A percentile compares a stretch with the other conserved stretches of the same genome.
These are phyloP conservation scores for Clunio marinus DNA, from an alignment of 2,888 invertebrate species.

Conservation along the genomic window DNA sequence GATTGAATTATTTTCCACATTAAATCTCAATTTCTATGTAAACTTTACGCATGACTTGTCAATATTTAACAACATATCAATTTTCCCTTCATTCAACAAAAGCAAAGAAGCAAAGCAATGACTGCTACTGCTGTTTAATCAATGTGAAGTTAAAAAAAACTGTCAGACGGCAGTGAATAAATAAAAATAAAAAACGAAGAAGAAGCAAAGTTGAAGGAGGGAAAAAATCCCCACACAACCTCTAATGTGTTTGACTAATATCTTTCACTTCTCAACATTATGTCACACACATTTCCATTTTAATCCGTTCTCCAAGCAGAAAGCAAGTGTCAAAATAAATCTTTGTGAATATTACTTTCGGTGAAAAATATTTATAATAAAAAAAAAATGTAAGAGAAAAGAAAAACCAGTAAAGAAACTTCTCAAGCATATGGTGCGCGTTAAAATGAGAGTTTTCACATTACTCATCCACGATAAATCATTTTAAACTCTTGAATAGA, in stretches of 20 bases:
- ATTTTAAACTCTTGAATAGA: conserved; percentile 12
- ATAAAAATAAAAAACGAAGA: too few species aligned
- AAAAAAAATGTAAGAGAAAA: too few species aligned
- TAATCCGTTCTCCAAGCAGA: background rate
- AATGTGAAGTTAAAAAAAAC: background rate
- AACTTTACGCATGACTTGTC: conserved; percentile 27
- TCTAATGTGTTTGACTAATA: conserved; percentile 22
- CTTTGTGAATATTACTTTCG: conserved; percentile 30
- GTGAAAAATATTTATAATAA: too few species aligned
- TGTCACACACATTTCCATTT: conserved; percentile 18
- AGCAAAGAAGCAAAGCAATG: too few species aligned
- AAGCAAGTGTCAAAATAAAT: conserved; percentile 36
- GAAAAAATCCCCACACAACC: background rate
- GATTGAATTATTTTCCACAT: background rate
- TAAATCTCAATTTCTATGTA: conserved; percentile 23
- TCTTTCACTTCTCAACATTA: conserved; percentile 26
- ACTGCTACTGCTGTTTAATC: background rate
- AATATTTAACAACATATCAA: conserved; percentile 22
- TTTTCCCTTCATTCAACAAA: too few species aligned
- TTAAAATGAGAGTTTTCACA: conserved; percentile 28
- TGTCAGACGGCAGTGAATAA: background rate
- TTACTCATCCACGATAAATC: conserved; percentile 30
- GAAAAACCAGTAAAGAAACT: too few species aligned
- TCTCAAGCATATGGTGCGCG: conserved; percentile 31
- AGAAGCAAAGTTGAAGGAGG: background rate